Evolutionary conservation across 2,888 invertebrate genomes (phyloP).

Genomic region (Neoitamus cyanurus): DNA sequence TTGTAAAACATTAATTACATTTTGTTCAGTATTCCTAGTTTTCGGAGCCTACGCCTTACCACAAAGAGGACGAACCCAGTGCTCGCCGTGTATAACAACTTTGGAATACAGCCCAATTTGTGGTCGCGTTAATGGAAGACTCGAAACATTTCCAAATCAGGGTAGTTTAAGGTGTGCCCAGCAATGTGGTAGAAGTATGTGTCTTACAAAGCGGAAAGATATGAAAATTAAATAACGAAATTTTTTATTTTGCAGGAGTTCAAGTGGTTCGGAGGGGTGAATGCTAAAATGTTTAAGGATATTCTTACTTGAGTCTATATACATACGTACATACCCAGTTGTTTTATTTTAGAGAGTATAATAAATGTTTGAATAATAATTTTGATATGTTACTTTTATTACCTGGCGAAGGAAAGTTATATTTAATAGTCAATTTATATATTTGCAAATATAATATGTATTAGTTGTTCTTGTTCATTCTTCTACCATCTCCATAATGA

Average conservation of each 20-base stretch:
- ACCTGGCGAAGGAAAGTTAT: too few relatives aligned
- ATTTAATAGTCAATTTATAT: too few relatives aligned
- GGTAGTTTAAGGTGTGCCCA: not conserved
- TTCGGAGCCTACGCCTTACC: not conserved
- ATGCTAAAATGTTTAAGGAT: not conserved
- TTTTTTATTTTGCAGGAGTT: not conserved
- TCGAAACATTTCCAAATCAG: not conserved
- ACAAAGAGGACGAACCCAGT: not conserved
- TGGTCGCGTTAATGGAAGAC: not conserved
- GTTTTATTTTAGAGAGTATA: too few relatives aligned
- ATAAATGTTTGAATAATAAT: too few relatives aligned
- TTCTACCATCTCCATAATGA: too few relatives aligned
- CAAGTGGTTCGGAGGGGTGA: not conserved
- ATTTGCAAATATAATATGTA: too few relatives aligned
- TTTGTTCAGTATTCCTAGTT: not conserved
- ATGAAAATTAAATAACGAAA: not conserved
- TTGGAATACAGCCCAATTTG: not conserved
- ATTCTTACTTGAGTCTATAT: too few relatives aligned
- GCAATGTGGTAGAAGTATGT: not conserved
- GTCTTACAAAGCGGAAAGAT: not conserved
- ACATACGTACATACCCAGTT: too few relatives aligned
- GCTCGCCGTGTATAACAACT: not conserved
- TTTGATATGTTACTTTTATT: too few relatives aligned
- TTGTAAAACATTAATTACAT: not conserved
- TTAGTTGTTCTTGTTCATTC: too few relatives aligned